Evolutionary conservation across 2,888 invertebrate genomes (phyloP), one percentile per base, ranked within the genome.

Genomic region (Lasioglossum calceatum): DNA sequence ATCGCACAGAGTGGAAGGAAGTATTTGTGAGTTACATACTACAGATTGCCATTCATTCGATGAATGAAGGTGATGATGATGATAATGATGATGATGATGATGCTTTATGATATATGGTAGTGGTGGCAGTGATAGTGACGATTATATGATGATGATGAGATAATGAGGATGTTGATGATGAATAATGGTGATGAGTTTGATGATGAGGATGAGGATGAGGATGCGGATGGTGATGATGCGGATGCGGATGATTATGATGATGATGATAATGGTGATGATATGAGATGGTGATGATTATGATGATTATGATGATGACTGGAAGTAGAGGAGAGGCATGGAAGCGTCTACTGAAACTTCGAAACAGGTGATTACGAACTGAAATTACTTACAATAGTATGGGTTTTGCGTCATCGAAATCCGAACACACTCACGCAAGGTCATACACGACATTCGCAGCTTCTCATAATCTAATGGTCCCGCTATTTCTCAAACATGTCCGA

Each of bases 281-380:
- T 73, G 47, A n/a, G 54, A 58, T 61, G 44, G 67, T 64, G 64
- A 78, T 61, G 77, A 64, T 36, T 10, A 64, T 61, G 44, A 79
- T 44, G 72, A 81, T 77, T 77, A 81, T 76, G 72, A 80, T 83
- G 79, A 84, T 88, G 82, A 82, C 89, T 84, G 88, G 54, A 90
- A 86, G 88, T 90, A 82, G 78, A 88, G 85, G 81, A 87, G 81
- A 89, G 78, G 42, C 88, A 85, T 79, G 85, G 82, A 82, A 88
- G 81, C 82, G 77, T 81, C 85, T 81, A 74, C 90, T 83, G 82
- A 88, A 64, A 77, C 82, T 84, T 84, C 82, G 61, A 72, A 88
- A 89, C 90, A 89, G 89, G 89, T 89, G 89, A 89, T 74, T 89
- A 90, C 88, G 86, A 88, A 77, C 79, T 88, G 88, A 88, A 82